Evolutionary conservation across 2,113 vertebrate genomes (phyloP).

Genomic region (Brienomyrus brachyistius): DNA sequence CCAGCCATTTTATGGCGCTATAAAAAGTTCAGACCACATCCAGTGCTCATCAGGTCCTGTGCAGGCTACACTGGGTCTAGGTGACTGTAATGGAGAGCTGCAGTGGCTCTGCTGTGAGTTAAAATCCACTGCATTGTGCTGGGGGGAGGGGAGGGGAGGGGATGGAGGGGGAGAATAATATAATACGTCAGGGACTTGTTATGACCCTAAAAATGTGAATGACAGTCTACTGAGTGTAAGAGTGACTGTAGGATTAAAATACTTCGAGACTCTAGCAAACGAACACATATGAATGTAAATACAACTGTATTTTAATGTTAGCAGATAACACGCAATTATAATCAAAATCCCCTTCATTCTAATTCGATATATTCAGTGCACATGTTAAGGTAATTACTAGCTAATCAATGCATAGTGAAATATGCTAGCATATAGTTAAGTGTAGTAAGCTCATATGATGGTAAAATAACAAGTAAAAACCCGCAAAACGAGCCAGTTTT

Average conservation of each 20-base stretch:
- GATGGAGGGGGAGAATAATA: not conserved
- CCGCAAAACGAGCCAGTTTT: not conserved
- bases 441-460: not conserved
- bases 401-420: not conserved
- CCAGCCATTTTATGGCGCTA: not conserved
- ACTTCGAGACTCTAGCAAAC: not conserved
- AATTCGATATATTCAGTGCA: not conserved
- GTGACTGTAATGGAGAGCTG: not conserved
- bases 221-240: not conserved
- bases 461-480: not conserved
- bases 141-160: not conserved
- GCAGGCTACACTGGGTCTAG: not conserved
- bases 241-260: not conserved
- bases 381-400: not conserved
- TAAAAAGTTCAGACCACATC: not conserved
- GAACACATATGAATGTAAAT: not conserved
- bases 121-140: not conserved
- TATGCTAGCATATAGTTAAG: not conserved
- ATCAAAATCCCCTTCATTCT: not conserved
- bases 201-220: not conserved
- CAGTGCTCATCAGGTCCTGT: not conserved
- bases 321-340: not conserved
- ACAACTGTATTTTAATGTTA: not conserved
- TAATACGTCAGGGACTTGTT: not conserved
- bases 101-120: not conserved